A percentile compares a stretch with the other conserved stretches of the same genome.
Evolutionary conservation across 2,888 invertebrate genomes (phyloP).

Genomic region (Globia sparganii): DNA sequence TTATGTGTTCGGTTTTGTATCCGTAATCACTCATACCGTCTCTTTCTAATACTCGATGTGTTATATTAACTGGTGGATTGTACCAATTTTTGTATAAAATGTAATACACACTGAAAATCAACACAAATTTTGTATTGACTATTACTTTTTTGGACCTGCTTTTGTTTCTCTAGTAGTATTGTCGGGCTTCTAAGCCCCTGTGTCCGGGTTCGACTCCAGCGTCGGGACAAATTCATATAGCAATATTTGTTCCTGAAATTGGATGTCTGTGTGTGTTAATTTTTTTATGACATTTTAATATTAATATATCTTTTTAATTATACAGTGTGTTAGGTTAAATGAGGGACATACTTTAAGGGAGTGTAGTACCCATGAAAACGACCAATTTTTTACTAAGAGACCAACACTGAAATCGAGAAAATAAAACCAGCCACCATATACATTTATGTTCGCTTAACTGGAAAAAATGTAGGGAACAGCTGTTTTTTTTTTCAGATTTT

Average conservation of each 20-base stretch:
- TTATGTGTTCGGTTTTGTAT: not conserved
- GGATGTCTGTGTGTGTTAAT: constrained; percentile 25
- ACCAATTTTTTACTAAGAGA: too few relatives aligned
- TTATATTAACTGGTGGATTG: not conserved
- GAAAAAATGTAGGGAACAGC: too few relatives aligned
- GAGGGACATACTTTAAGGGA: too few relatives aligned
- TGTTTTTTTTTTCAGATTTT: too few relatives aligned
- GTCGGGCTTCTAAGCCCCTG: not conserved
- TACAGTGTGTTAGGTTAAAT: too few relatives aligned
- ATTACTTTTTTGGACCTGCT: not conserved
- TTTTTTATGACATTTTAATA: constrained; percentile 11
- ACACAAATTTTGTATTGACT: constrained; percentile 13
- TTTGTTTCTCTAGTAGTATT: constrained; percentile 15
- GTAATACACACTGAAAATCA: constrained; percentile 36
- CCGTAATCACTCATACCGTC: not conserved
- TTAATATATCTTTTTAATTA: constrained; percentile 6
- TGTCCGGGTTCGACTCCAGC: constrained; percentile 7
- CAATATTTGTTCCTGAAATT: constrained; percentile 7
- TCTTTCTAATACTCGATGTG: constrained; percentile 1
- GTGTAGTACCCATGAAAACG: too few relatives aligned
- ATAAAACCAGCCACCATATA: too few relatives aligned
- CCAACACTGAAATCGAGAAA: too few relatives aligned
- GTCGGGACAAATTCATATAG: constrained; percentile 4
- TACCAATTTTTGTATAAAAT: constrained; percentile 16
- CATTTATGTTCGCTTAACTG: too few relatives aligned